Evolutionary conservation across 2,888 invertebrate species (phyloP), one percentile per base, ranked within the genome.

Genomic region (Dolichopus griseipennis): DNA sequence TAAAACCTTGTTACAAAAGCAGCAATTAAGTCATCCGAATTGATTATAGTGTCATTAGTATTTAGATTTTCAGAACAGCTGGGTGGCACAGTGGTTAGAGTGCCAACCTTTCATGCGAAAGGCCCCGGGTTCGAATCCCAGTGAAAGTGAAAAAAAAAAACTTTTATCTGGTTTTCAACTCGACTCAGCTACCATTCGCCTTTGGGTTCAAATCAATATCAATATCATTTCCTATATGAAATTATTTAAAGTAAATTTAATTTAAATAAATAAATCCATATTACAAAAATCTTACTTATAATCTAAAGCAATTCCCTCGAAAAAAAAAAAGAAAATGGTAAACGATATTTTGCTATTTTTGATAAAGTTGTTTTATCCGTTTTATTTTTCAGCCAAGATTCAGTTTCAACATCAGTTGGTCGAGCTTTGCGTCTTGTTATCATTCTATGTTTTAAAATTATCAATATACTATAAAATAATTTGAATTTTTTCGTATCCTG

Each of bases 401-500:
- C 82, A 0, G 76, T 78, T 72, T 82, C 82, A 18, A 78, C 68
- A 68, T 80, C 80, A 0, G 78, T 76, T 0, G 80, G 77, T 0
- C 78, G 76, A 73, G 76, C 76, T 43, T 75, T 74, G 6, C 82
- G 77, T 43, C 78, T 76, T 12, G 72, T 73, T 20, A 75, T 75
- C 80, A 82, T 81, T 74, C 81, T 81, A 66, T 80, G 78, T 61
- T 79, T 78, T 10, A 82, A 70, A 67, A 81, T 80, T 64, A 78
- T 74, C 61, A 82, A 74, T 61, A 82, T 81, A 68, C 75, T 78
- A 2, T 73, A 75, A 80, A 80, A 81, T 0, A 78, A 74, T 70
- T 78, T 74, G 78, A 81, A 78, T 72, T 78, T 78, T 33, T 76
- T 76, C 20, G 34, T 52, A n/a, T 52, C 52, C 18, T 52, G 5